Percentiles rank a stretch among this genome's conserved stretches.
Evolutionary conservation across 2,888 invertebrate species (phyloP).

Genomic region (Aromia moschata): DNA sequence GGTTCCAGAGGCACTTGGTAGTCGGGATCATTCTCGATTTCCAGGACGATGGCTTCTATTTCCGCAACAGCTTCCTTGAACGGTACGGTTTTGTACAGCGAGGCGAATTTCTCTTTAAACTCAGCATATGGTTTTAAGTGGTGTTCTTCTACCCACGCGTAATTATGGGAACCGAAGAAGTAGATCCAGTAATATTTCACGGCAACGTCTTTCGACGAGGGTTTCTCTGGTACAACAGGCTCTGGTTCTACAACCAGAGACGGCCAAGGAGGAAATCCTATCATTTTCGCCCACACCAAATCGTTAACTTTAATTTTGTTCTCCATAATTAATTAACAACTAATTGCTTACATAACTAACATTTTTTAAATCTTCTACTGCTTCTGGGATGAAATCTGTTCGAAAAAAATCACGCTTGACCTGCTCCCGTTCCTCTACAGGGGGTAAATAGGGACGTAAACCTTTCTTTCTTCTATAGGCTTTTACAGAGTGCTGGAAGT

Average conservation of each 20-base stretch:
- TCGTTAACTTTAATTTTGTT: slow-evolving; percentile 31
- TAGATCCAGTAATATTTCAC: slow-evolving; percentile 35
- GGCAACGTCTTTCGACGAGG: slow-evolving; percentile 9
- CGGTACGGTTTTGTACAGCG: slow-evolving; percentile 25
- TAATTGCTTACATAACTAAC: neutral
- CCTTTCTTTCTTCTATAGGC: slow-evolving; percentile 71
- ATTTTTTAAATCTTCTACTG: neutral
- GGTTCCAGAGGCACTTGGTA: slow-evolving; percentile 21
- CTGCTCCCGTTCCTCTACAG: slow-evolving; percentile 72
- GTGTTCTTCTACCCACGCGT: slow-evolving; percentile 42
- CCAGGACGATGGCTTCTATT: slow-evolving; percentile 25
- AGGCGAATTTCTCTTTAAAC: slow-evolving; percentile 35
- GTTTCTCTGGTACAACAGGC: slow-evolving; percentile 22
- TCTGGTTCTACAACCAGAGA: slow-evolving; percentile 39
- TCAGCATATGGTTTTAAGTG: slow-evolving; percentile 39
- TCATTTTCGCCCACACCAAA: slow-evolving; percentile 41
- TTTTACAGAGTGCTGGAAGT: slow-evolving; percentile 69
- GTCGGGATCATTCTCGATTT: slow-evolving; percentile 25
- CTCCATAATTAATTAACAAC: slow-evolving; percentile 1
- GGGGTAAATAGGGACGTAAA: slow-evolving; percentile 74
- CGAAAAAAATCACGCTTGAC: slow-evolving; percentile 64
- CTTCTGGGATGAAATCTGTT: too few relatives aligned
- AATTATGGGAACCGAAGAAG: slow-evolving; percentile 45
- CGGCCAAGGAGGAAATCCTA: slow-evolving; percentile 44
- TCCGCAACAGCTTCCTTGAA: slow-evolving; percentile 36